A percentile compares a stretch with the other conserved stretches of the same genome.
phyloP scores from a whole-genome alignment of 2,888 invertebrate genomes.

The Cataglyphis rosenhaueri region DNA sequence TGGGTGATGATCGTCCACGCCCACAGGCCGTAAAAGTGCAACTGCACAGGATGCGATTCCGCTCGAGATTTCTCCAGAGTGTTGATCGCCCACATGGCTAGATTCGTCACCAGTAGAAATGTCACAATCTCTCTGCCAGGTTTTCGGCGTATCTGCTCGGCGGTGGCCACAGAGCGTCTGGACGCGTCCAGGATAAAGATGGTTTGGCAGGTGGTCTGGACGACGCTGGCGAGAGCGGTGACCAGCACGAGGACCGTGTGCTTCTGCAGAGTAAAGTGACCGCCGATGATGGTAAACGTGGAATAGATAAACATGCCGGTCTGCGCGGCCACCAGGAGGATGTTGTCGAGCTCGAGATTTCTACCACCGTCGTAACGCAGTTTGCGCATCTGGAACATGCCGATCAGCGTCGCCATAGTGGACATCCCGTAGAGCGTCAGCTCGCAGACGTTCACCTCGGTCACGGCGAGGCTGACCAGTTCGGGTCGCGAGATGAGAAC shows the following conservation, averaged over 20 bases:
- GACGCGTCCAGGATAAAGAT: conserved; percentile 97
- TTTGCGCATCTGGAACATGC: conserved; percentile 95
- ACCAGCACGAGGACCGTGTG: conserved; percentile 93
- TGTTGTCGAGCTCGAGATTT: conserved; percentile 95
- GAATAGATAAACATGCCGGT: conserved; percentile 98
- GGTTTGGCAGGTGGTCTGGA: conserved; percentile 96
- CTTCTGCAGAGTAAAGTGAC: conserved; percentile 93
- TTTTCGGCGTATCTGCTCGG: conserved; percentile 93
- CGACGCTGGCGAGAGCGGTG: conserved; percentile 93
- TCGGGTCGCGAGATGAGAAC: conserved; percentile 94
- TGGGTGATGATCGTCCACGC: conserved; percentile 98
- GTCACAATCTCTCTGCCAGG: conserved; percentile 98
- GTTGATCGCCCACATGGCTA: conserved; percentile 98
- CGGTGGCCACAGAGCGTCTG: conserved; percentile 92
- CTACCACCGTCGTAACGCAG: conserved; percentile 93
- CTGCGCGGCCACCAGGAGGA: conserved; percentile 96
- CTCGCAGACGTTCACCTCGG: conserved; percentile 96
- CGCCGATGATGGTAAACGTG: conserved; percentile 97
- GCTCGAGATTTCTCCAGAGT: conserved; percentile 96
- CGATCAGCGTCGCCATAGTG: conserved; percentile 93
- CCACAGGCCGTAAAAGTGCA: conserved; percentile 97
- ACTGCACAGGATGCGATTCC: conserved; percentile 96
- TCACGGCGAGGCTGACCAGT: conserved; percentile 93
- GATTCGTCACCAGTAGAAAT: conserved; percentile 94
- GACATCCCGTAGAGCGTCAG: conserved; percentile 94